Evolutionary conservation across 2,888 invertebrate species (phyloP).

Genomic region (Netelia fuscicornis): DNA sequence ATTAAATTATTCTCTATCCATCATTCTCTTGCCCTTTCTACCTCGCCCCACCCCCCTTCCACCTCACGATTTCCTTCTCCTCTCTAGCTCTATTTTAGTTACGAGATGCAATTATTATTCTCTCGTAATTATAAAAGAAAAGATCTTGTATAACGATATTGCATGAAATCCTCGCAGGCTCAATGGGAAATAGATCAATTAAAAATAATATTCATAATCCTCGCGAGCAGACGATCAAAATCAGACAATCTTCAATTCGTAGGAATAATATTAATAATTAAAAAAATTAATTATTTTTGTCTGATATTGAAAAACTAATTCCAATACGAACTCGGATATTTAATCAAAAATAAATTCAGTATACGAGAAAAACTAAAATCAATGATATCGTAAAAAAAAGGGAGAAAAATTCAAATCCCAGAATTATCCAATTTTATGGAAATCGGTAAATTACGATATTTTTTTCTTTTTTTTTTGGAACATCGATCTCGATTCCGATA

Average conservation of each 20-base stretch:
- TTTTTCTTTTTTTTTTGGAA: too few relatives aligned
- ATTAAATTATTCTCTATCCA: slow-evolving; percentile 20
- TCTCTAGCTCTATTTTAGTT: neutral
- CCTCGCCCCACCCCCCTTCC: neutral
- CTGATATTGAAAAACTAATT: too few relatives aligned
- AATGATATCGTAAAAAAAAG: neutral
- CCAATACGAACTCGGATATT: too few relatives aligned
- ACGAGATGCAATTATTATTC: slow-evolving; percentile 11
- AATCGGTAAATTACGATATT: too few relatives aligned
- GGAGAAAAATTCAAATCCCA: too few relatives aligned
- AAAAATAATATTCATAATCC: neutral
- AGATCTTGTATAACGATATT: slow-evolving; percentile 18
- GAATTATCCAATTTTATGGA: too few relatives aligned
- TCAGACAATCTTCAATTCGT: too few relatives aligned
- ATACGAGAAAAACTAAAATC: neutral
- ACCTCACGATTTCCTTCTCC: neutral
- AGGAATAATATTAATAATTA: too few relatives aligned
- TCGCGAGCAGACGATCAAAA: too few relatives aligned
- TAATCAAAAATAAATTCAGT: too few relatives aligned
- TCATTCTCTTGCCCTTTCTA: neutral
- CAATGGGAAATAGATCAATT: slow-evolving; percentile 23
- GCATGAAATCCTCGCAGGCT: neutral
- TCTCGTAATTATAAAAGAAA: neutral
- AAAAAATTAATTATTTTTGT: too few relatives aligned
- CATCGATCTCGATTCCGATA: too few relatives aligned